These are phyloP conservation scores for Athetis lepigone DNA, from an alignment of 2,888 invertebrate species.

Conservation along the genomic window DNA sequence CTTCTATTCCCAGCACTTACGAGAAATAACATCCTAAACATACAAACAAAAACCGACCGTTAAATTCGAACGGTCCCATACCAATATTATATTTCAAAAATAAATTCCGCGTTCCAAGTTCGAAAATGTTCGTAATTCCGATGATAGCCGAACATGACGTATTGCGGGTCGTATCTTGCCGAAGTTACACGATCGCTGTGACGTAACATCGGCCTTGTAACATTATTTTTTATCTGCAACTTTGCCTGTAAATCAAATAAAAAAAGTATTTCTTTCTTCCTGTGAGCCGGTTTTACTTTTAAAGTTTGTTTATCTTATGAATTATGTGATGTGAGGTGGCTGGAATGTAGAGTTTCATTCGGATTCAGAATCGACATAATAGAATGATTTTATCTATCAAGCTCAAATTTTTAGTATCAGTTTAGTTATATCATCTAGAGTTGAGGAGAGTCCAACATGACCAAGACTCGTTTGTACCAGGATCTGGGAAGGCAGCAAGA, in stretches of 20 bases:
- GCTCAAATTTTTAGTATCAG: too few relatives aligned
- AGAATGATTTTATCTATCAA: too few relatives aligned
- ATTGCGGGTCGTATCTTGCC: constrained; percentile 48
- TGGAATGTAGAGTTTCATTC: background rate
- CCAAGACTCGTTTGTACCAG: too few relatives aligned
- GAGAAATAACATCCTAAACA: constrained; percentile 28
- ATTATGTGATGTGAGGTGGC: background rate
- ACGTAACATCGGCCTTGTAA: constrained; percentile 49
- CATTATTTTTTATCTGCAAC: constrained; percentile 49
- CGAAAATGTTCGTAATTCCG: constrained; percentile 56
- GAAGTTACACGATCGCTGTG: constrained; percentile 51
- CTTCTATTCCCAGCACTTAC: constrained; percentile 12
- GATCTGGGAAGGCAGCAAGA: too few relatives aligned
- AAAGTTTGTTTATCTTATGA: constrained; percentile 29
- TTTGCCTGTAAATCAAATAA: constrained; percentile 55
- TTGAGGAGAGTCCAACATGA: too few relatives aligned
- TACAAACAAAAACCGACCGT: constrained; percentile 46
- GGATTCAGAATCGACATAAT: background rate
- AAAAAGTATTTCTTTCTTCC: constrained; percentile 48
- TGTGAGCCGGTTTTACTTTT: constrained; percentile 34
- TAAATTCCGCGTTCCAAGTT: constrained; percentile 55
- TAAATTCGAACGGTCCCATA: constrained; percentile 44
- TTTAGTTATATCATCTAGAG: too few relatives aligned
- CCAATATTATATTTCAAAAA: constrained; percentile 55
- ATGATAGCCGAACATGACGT: constrained; percentile 60